Evolutionary conservation across 2,797 vertebrate genomes (phyloP).

Genomic region (Neostethus bicornis): DNA sequence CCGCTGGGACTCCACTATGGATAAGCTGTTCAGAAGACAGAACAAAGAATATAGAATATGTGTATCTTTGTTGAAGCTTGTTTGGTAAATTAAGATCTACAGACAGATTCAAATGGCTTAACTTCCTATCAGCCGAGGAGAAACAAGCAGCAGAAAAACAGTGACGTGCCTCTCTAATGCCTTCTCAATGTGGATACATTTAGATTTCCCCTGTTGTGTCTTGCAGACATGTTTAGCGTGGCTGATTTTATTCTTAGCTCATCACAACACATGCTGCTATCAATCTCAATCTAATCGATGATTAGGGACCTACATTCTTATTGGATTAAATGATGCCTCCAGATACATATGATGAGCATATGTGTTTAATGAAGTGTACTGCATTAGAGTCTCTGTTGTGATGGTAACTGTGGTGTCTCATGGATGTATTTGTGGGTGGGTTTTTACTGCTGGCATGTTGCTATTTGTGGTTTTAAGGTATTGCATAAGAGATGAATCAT

Average conservation of each 20-base stretch:
- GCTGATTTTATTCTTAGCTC: constrained; percentile 65
- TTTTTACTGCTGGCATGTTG: constrained; percentile 26
- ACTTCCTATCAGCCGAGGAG: constrained; percentile 11
- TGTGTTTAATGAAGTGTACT: constrained; percentile 5
- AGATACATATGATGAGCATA: constrained; percentile 10
- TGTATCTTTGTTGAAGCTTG: too few relatives aligned
- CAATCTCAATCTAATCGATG: constrained; percentile 62
- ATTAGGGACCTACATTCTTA: constrained; percentile 39
- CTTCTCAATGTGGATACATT: constrained; percentile 9
- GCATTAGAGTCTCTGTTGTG: constrained; percentile 2
- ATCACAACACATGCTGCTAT: constrained; percentile 57
- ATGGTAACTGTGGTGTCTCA: constrained; percentile 7
- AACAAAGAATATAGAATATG: too few relatives aligned
- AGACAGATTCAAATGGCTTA: constrained; percentile 3
- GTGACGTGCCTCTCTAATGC: constrained; percentile 42
- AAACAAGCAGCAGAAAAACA: constrained; percentile 27
- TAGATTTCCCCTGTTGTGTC: constrained; percentile 41
- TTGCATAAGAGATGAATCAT: constrained; percentile 64
- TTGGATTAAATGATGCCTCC: constrained; percentile 27
- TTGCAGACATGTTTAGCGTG: constrained; percentile 35
- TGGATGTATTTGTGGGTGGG: constrained; percentile 19
- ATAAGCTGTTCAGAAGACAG: too few relatives aligned
- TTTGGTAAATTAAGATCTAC: not conserved
- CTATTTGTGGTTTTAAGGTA: constrained; percentile 58
- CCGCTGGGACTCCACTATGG: too few relatives aligned